These are phyloP conservation scores for Orcinus orca DNA, from an alignment of 2,113 vertebrate genomes.

Conservation along the genomic window DNA sequence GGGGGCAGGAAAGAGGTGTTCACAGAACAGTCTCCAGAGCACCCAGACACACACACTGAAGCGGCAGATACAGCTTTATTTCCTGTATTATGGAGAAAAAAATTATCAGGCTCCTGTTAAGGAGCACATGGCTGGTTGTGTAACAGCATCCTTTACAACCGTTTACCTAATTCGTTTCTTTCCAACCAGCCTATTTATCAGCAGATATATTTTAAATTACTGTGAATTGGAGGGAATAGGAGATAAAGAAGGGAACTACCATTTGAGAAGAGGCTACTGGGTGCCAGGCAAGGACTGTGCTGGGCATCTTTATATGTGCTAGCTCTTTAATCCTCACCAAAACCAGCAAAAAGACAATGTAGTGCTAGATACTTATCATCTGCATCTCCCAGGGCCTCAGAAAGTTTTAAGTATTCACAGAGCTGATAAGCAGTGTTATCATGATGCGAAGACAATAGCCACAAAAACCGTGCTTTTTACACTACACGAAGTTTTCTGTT, in stretches of 20 bases:
- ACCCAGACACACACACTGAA: not conserved
- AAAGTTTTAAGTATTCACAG: not conserved
- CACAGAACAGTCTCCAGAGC: not conserved
- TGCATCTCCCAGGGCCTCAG: not conserved
- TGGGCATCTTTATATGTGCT: not conserved
- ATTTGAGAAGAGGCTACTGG: not conserved
- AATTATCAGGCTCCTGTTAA: not conserved
- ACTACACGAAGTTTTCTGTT: not conserved
- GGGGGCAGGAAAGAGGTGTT: constrained; percentile 27
- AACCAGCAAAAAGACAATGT: not conserved
- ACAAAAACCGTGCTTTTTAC: not conserved
- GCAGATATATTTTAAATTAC: not conserved
- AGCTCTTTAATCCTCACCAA: not conserved
- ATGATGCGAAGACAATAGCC: not conserved
- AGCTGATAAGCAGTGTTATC: not conserved
- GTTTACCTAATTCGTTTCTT: not conserved
- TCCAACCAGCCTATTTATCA: not conserved
- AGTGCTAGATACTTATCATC: not conserved
- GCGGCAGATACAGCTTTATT: not conserved
- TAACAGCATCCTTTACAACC: not conserved
- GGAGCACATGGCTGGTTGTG: not conserved
- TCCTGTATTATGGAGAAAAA: not conserved
- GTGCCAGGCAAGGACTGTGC: not conserved
- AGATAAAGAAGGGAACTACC: not conserved
- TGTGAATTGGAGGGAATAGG: not conserved